Base-by-base conservation (phyloP, 2,113 vertebrate species). In the Lanius ludovicianus region DNA sequence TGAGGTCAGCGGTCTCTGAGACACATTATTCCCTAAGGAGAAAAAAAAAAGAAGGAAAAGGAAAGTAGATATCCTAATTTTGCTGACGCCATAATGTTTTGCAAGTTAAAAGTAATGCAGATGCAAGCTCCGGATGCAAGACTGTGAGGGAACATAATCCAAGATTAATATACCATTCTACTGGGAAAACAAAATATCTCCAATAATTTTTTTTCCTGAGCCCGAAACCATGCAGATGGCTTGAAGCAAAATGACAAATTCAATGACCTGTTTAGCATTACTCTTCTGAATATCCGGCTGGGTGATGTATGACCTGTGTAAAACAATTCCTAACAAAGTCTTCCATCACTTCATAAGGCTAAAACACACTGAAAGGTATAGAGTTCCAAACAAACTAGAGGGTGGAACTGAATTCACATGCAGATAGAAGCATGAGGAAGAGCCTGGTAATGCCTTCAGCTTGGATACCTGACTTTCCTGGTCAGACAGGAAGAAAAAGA, bases 11-110 rank as follows among this genome's bases (percentile, higher is more conserved):
- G 83, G 55, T n/a, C 5, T 69, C 31, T 50, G 41, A 42, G 15
- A 35, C 27, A 84, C 91, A 93, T 96, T 73, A 95, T 85, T 77
- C 50, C 53, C 91, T 80, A 41, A 53, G 50, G 16, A 56, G 11
- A 1, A 8, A 33, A 24, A 57, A 42, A 17, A 27, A 31, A 27
- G 7, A 10, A 31, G 2, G 21, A 42, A 39, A 41, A 75, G 15
- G 4, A 68, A 84, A 33, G 8, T 12, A 85, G 10, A 4, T 79
- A 60, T 28, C 87, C n/a, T 60, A 13, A 9, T 87, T 90, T 52
- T 64, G 41, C 65, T 82, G n/a, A 30, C 5, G 6, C 21, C 85
- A 62, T 44, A 5, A 59, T 10, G 35, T 16, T 41, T 76, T 82
- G 8, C n/a, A 90, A 57, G 24, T 64, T 63, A 73, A 65, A 89